Evolutionary conservation across 2,888 invertebrate genomes (phyloP).

Genomic region (Pandemis cinnamomeana): DNA sequence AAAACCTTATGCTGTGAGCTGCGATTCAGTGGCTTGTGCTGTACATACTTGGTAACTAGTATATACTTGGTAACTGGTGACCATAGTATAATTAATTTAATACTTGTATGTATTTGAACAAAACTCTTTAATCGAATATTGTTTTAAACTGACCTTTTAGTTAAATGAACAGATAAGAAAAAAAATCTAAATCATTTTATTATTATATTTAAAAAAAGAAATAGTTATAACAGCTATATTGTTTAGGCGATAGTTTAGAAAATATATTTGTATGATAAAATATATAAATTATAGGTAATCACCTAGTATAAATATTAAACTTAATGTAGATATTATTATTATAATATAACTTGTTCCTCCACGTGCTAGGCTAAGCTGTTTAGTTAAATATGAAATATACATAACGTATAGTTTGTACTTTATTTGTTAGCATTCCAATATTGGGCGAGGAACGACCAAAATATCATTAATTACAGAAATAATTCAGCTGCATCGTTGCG

Average conservation of each 20-base stretch:
- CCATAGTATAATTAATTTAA: neutral
- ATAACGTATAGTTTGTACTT: slow-evolving; percentile 27
- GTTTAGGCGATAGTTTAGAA: slow-evolving; percentile 37
- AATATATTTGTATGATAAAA: slow-evolving; percentile 42
- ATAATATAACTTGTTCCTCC: slow-evolving; percentile 35
- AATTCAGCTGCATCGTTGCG: no score
- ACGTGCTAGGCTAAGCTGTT: slow-evolving; percentile 20
- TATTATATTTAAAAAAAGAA: slow-evolving; percentile 28
- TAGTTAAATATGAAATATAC: slow-evolving; percentile 37
- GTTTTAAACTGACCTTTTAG: slow-evolving; percentile 24
- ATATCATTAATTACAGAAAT: neutral
- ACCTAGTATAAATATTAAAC: slow-evolving; percentile 26
- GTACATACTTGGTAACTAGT: no score
- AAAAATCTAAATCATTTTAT: slow-evolving; percentile 38
- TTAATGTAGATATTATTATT: slow-evolving; percentile 30
- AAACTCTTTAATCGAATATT: slow-evolving; percentile 30
- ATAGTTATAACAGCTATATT: slow-evolving; percentile 35
- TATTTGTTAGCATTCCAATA: slow-evolving; percentile 37
- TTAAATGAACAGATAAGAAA: slow-evolving; percentile 31
- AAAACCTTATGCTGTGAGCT: no score
- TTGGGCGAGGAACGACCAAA: neutral
- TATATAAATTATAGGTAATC: slow-evolving; percentile 32
- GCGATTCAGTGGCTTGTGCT: no score
- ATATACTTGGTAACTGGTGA: neutral
- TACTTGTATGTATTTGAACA: slow-evolving; percentile 22